Evolutionary conservation across 2,888 invertebrate genomes (phyloP).

Genomic region (Lucinisca nassula): DNA sequence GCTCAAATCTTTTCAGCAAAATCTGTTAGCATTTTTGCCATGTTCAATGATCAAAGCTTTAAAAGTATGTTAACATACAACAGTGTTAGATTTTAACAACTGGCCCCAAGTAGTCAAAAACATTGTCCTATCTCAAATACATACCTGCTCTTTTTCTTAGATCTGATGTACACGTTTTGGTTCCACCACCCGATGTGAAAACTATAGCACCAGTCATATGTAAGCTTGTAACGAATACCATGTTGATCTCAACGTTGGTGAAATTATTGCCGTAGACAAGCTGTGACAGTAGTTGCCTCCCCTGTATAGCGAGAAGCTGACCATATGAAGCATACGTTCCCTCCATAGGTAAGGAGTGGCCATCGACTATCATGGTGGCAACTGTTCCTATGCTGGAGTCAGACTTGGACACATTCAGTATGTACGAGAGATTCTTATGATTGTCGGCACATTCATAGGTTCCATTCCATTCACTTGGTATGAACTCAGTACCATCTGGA

Average conservation of each 20-base stretch:
- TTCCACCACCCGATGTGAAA: constrained; percentile 36
- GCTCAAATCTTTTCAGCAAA: too few relatives aligned
- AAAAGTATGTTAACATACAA: too few relatives aligned
- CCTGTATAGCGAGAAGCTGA: constrained; percentile 28
- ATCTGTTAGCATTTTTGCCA: too few relatives aligned
- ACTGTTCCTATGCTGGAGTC: constrained; percentile 14
- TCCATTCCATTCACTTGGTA: constrained; percentile 65
- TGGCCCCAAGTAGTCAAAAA: too few relatives aligned
- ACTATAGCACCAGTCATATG: constrained; percentile 50
- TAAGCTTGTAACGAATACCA: background rate
- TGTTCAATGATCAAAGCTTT: too few relatives aligned
- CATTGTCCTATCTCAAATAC: too few relatives aligned
- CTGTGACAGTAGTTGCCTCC: background rate
- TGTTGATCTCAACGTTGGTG: constrained; percentile 41
- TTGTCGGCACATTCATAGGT: constrained; percentile 53
- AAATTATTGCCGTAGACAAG: constrained; percentile 34
- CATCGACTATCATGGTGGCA: constrained; percentile 6
- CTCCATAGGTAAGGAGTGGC: background rate
- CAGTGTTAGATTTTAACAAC: too few relatives aligned
- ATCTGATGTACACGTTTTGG: constrained; percentile 49
- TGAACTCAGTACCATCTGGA: constrained; percentile 42
- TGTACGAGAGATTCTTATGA: background rate
- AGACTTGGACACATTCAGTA: constrained; percentile 47
- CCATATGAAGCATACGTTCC: constrained; percentile 41
- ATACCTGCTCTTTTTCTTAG: constrained; percentile 59